A percentile compares a stretch with the other conserved stretches of the same genome.
phyloP scores from a whole-genome alignment of 2,113 vertebrate genomes.

The Pan paniscus region DNA sequence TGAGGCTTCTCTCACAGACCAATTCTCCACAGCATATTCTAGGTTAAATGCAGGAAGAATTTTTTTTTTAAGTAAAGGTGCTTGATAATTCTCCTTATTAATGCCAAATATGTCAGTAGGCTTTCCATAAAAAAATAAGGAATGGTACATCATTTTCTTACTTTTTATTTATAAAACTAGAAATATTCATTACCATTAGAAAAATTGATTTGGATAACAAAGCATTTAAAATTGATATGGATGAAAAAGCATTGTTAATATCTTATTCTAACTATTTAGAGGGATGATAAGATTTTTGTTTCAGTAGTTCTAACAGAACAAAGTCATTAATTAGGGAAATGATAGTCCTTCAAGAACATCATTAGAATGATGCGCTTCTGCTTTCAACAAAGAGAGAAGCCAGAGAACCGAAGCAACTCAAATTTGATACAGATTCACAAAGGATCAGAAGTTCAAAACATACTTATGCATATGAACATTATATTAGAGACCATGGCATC shows the following conservation, averaged over 20 bases:
- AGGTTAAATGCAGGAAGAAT: background rate
- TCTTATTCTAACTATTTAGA: slow-evolving; percentile 16
- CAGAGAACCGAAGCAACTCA: background rate
- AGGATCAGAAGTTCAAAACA: no score
- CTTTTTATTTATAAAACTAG: background rate
- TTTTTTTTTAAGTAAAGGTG: background rate
- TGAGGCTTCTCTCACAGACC: background rate
- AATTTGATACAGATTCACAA: no score
- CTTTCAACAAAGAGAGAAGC: background rate
- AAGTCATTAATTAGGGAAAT: slow-evolving; percentile 38
- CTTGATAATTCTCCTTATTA: background rate
- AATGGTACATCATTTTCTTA: background rate
- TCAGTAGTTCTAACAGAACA: slow-evolving; percentile 16
- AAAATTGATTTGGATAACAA: background rate
- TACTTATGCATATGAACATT: no score
- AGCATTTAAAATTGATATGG: background rate
- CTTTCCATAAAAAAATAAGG: background rate
- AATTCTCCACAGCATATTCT: background rate
- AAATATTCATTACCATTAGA: slow-evolving; percentile 16
- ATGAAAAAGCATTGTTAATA: background rate
- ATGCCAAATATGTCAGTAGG: background rate
- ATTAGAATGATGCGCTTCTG: background rate
- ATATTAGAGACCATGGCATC: no score
- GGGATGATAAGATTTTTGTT: slow-evolving; percentile 28
- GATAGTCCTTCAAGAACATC: background rate